Percentiles rank a stretch among this genome's conserved stretches.
Conservation (phyloP, 2,113 vertebrate species). For the Loxodonta africana region DNA sequence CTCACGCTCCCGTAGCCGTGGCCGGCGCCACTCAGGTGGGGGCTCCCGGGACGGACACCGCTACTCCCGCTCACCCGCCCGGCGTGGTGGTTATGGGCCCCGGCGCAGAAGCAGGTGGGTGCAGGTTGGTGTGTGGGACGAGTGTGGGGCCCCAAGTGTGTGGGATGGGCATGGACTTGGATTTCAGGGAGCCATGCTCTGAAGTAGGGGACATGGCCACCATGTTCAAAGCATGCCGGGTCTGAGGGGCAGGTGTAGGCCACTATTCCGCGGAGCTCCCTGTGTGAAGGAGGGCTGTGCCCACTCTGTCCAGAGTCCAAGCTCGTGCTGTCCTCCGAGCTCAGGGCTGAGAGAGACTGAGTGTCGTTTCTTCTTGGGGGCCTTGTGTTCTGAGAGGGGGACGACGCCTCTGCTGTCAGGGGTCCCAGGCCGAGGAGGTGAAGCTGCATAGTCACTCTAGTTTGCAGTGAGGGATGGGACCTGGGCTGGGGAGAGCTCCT, state of each 20-base stretch:
- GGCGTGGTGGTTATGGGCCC: slow-evolving; percentile 84
- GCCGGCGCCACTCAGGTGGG: slow-evolving; percentile 86
- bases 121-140: neutral
- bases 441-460: no score
- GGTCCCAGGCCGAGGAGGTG: fast-evolving
- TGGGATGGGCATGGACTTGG: neutral
- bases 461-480: neutral
- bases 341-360: neutral
- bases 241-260: neutral
- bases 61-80: slow-evolving; percentile 89
- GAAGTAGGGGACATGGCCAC: neutral
- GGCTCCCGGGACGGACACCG: slow-evolving; percentile 89
- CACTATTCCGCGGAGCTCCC: neutral
- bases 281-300: neutral
- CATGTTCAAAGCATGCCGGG: neutral
- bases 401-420: neutral
- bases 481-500: neutral
- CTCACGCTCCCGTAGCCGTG: slow-evolving; percentile 87
- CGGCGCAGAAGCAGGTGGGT: slow-evolving; percentile 85
- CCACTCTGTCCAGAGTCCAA: no score
- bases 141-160: fast-evolving
- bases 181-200: neutral
- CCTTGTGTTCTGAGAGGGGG: fast-evolving
- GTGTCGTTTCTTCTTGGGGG: neutral
- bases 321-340: neutral